Conservation (phyloP, 2,797 vertebrate species). For the Artibeus jamaicensis region DNA sequence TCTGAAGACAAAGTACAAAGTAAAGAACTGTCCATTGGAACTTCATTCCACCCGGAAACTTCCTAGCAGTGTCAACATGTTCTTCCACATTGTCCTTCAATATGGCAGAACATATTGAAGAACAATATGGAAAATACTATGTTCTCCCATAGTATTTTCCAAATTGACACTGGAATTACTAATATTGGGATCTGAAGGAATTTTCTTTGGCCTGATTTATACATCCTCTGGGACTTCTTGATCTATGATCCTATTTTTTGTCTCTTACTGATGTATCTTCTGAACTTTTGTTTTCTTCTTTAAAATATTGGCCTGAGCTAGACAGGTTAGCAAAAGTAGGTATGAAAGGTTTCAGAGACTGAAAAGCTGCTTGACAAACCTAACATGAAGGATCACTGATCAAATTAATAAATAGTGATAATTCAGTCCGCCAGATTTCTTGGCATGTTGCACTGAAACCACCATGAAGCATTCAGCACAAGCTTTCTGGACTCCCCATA, state of each 20-base stretch:
- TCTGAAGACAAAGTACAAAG: conserved; percentile 80
- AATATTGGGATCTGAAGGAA: conserved; percentile 55
- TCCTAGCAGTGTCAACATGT: conserved; percentile 53
- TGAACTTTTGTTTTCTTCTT: conserved; percentile 85
- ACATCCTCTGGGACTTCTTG: conserved; percentile 67
- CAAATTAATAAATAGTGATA: conserved; percentile 92
- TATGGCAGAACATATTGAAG: no score
- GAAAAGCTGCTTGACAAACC: conserved; percentile 92
- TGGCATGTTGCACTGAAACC: conserved; percentile 90
- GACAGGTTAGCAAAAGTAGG: conserved; percentile 90
- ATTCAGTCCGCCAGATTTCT: conserved; percentile 89
- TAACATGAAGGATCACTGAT: conserved; percentile 94
- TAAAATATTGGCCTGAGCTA: conserved; percentile 88
- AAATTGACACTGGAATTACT: conserved; percentile 69
- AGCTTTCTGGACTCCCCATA: conserved; percentile 93
- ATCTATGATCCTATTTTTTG: conserved; percentile 73
- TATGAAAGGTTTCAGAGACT: conserved; percentile 93
- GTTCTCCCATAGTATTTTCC: conserved; percentile 73
- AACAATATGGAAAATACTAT: no score
- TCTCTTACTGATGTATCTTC: conserved; percentile 75
- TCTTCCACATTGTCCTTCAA: no score
- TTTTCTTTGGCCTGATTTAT: conserved; percentile 67
- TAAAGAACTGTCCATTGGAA: conserved; percentile 76
- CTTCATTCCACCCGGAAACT: conserved; percentile 56
- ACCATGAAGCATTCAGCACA: conserved; percentile 94